Evolutionary conservation across 2,888 invertebrate species (phyloP), one percentile per base, ranked within the genome.

Genomic region (Amblyjoppa proteus): DNA sequence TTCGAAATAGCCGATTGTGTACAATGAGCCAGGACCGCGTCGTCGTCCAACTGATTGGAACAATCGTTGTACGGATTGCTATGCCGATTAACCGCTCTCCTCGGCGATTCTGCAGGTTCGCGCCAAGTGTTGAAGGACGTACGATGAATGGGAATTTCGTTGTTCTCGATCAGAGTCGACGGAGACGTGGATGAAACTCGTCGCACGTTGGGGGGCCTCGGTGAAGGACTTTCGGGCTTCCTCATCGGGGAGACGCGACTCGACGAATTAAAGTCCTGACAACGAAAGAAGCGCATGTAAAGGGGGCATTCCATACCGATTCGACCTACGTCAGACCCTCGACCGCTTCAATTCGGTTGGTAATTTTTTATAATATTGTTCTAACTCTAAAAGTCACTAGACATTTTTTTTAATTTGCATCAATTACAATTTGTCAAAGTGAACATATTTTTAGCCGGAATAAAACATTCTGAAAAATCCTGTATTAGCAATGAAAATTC

Each of bases 1-100:
- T 96, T 95, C 11, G 95, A 96, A 92, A 96, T 96, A 6, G 96
- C 96, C 64, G 96, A 95, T 91, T 95, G 95, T 89, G 96, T 96
- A 89, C 96, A 96, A 92, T 96, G 96, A 45, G 96, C 96, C 1
- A 97, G 92, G 86, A 96, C 94, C 84, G 96, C 96, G 11, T 96
- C 95, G 61, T 96, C 95, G 88, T 96, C 96, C 84, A 96, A 96
- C 88, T 96, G 91, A 91, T 96, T 96, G 75, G 96, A 96, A 82
- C 95, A 95, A 75, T 95, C 95, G 90, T 97, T 96, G 0, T 96
- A 96, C 0, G 95, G 74, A 78, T 80, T 78, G 28, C 16, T 16
- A 16, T 64, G 61, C 31, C 61, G 61, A 64, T 64, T 28, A 64
- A 64, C 34, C 61, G 61, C 2, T 31, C 61, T 9, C 16, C 25